Base-by-base conservation (phyloP, 2,113 vertebrate species). In the Pagrus major region DNA sequence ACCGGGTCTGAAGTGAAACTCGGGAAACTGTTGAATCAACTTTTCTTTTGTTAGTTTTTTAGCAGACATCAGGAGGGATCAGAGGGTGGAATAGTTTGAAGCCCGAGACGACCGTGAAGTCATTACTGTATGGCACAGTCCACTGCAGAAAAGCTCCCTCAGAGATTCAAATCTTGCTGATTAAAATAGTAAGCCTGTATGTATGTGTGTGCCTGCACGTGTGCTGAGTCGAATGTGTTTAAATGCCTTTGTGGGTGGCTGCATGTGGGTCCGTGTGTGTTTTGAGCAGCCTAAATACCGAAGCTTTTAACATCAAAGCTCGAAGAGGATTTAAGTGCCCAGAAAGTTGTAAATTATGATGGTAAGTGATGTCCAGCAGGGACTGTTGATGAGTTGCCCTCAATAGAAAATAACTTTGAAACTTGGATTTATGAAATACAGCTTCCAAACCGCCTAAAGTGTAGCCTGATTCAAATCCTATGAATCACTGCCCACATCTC, bases 291-390 rank as follows among this genome's bases (percentile, higher is more conserved):
- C 55, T 88, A 82, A 90, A 90, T 84, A 83, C 71, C 47, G 10
- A 86, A 85, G 88, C 88, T 88, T 92, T 91, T 80, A 87, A 80
- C 81, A 76, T 85, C 72, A 80, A 88, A 90, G 79, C 81, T 75
- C 67, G 31, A 18, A 69, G 72, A 81, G 75, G 83, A 89, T 87
- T 84, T 84, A 88, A 90, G 77, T 80, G 67, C 69, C 46, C 39
- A 82, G 67, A 88, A 91, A 81, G 69, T 81, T 80, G 56, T 41
- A 54, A 86, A 87, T 90, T 81, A 87, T 83, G 66, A 69, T 81
- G 41, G 55, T 76, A 85, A 89, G 83, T 80, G 73, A 84, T 92
- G 86, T 90, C 90, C 90, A 86, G 78, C 71, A 69, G 88, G 71
- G 85, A 81, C 70, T 84, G 78, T 67, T 84, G 74, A 84, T 74